phyloP scores from a whole-genome alignment of 2,888 invertebrate genomes.

The Aplocera efformata region DNA sequence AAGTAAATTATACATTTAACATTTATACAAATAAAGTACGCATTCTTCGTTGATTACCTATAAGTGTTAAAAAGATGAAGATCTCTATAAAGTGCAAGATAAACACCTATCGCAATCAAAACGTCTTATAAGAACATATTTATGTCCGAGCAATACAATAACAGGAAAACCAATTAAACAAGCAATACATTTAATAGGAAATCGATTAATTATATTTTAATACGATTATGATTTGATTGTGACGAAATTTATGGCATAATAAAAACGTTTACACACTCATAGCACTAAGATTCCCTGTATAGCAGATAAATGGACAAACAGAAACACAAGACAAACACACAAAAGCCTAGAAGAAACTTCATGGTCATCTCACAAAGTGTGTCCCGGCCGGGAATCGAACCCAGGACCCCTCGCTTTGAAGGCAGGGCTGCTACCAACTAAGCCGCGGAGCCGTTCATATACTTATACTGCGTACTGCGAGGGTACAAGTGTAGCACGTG shows the following conservation, averaged over 20 bases:
- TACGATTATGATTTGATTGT: slow-evolving; percentile 29
- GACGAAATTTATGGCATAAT: slow-evolving; percentile 27
- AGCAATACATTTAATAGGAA: slow-evolving; percentile 20
- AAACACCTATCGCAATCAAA: slow-evolving; percentile 21
- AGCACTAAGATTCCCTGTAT: too few species aligned
- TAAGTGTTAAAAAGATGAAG: slow-evolving; percentile 28
- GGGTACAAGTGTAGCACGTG: slow-evolving; percentile 24
- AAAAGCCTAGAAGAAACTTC: too few species aligned
- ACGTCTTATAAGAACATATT: slow-evolving; percentile 11
- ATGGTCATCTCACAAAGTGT: too few species aligned
- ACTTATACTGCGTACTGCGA: too few species aligned
- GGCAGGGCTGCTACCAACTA: too few species aligned
- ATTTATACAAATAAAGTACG: slow-evolving; percentile 23
- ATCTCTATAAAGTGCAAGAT: slow-evolving; percentile 18
- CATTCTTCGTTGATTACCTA: slow-evolving; percentile 21
- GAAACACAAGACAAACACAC: too few species aligned
- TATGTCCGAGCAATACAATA: slow-evolving; percentile 19
- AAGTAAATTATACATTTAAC: slow-evolving; percentile 21
- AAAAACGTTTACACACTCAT: too few species aligned
- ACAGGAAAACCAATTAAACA: slow-evolving; percentile 27
- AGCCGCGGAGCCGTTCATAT: too few species aligned
- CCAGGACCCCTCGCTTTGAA: too few species aligned
- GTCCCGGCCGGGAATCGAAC: too few species aligned
- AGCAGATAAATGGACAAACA: too few species aligned
- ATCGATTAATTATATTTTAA: slow-evolving; percentile 27